These are phyloP conservation scores for Galeopterus variegatus DNA, from an alignment of 2,113 vertebrate genomes.

Conservation along the genomic window DNA sequence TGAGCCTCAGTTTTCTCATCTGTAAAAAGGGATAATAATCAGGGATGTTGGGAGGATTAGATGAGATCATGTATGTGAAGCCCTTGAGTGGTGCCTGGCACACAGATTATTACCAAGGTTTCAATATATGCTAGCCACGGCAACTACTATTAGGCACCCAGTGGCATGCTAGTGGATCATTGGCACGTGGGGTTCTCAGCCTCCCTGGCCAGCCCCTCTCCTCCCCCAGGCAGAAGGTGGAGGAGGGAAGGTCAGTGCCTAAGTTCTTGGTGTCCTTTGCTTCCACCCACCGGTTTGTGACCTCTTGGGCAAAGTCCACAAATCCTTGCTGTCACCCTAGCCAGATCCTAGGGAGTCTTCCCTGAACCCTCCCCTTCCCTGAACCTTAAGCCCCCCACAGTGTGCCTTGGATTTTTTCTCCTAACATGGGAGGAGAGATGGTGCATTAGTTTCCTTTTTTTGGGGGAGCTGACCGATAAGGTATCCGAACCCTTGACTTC, in stretches of 20 bases:
- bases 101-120: not conserved
- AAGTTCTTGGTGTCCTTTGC: not conserved
- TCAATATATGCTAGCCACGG: fast-evolving
- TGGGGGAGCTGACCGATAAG: no score
- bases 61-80: not conserved
- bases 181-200: not conserved
- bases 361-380: not conserved
- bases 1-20: not conserved
- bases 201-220: not conserved
- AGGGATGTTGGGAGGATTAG: not conserved
- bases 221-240: not conserved
- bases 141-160: fast-evolving
- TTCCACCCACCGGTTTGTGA: not conserved
- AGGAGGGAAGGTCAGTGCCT: not conserved
- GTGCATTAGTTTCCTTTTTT: no score
- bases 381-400: no score
- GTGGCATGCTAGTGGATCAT: not conserved
- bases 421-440: not conserved
- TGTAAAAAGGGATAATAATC: not conserved
- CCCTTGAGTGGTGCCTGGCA: not conserved
- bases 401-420: not conserved
- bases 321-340: not conserved
- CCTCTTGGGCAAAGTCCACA: not conserved
- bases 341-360: not conserved
- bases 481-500: no score